Conservation (phyloP, 2,888 invertebrate genomes). For the Tolmerus cingulatus region DNA sequence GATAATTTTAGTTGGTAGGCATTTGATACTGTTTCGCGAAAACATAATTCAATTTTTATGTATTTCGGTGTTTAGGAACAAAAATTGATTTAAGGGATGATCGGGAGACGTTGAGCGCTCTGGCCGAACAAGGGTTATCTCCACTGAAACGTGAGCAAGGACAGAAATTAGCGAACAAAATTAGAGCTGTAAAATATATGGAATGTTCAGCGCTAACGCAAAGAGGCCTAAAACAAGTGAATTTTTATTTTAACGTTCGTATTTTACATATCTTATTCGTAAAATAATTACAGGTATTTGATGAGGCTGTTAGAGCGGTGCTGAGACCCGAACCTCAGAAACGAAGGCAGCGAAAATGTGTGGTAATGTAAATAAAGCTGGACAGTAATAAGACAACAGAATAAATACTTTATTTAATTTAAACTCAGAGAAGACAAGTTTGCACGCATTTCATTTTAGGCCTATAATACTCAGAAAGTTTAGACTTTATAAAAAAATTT, state of each 20-base stretch:
- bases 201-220: constrained; percentile 99
- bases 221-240: constrained; percentile 90
- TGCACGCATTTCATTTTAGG: constrained; percentile 36
- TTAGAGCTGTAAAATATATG: constrained; percentile 98
- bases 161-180: constrained; percentile 97
- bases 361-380: constrained; percentile 71
- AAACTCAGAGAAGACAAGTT: constrained; percentile 18
- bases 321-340: constrained; percentile 96
- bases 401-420: constrained; percentile 17
- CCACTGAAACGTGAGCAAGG: constrained; percentile 98
- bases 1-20: constrained; percentile 94
- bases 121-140: constrained; percentile 93
- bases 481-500: constrained; percentile 30
- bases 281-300: constrained; percentile 80
- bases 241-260: constrained; percentile 22
- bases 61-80: constrained; percentile 72
- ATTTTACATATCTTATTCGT: not conserved
- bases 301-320: constrained; percentile 97
- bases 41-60: not conserved
- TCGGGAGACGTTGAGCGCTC: constrained; percentile 88
- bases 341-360: constrained; percentile 91
- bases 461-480: constrained; percentile 39
- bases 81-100: constrained; percentile 99
- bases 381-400: constrained; percentile 49
- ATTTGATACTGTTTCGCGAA: not conserved